Evolutionary conservation across 2,113 vertebrate species (phyloP), one percentile per base, ranked within the genome.

Genomic region (Pycnonotus jocosus): DNA sequence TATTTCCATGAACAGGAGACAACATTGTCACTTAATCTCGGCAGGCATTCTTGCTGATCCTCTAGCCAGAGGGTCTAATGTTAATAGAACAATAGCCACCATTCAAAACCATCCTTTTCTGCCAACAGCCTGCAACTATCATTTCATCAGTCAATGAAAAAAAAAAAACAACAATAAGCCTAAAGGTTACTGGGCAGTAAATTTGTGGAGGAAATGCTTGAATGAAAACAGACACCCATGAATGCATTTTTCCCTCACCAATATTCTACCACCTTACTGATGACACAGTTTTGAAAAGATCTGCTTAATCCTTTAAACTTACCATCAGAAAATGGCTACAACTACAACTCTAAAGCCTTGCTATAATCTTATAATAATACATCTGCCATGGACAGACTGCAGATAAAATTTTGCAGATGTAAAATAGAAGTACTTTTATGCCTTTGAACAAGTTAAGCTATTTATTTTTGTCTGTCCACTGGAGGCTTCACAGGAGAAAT

Each of bases 1-100:
- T 93, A 91, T 88, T 91, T 69, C 78, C 84, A 72, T 57, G 73
- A 96, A 97, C 80, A 90, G 68, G 71, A 94, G 91, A 96, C 86
- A 96, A 97, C 61, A 93, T 71, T 95, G 89, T 96, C 88, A 95
- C 90, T 93, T 95, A 95, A 95, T 93, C 77, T 92, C 72, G 91
- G 66, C 70, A 87, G 38, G 77, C 95, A 89, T 82, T 95, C 92
- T 92, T 91, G 78, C 90, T 78, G 87, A 97, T 94, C 92, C 64
- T 85, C 79, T 97, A 97, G 95, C 95, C 91, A 92, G 91, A 93
- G 84, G 88, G 90, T 62, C 56, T 92, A 82, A 94, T n/a, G 42
- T 72, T 68, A 80, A 81, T 2, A 91, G 88, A 96, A 98, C 97
- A 98, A 98, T 95, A 97, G 93, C 68, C 56, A 93, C 94, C 88